Evolutionary conservation across 2,113 vertebrate species (phyloP).

Genomic region (Otis tarda): DNA sequence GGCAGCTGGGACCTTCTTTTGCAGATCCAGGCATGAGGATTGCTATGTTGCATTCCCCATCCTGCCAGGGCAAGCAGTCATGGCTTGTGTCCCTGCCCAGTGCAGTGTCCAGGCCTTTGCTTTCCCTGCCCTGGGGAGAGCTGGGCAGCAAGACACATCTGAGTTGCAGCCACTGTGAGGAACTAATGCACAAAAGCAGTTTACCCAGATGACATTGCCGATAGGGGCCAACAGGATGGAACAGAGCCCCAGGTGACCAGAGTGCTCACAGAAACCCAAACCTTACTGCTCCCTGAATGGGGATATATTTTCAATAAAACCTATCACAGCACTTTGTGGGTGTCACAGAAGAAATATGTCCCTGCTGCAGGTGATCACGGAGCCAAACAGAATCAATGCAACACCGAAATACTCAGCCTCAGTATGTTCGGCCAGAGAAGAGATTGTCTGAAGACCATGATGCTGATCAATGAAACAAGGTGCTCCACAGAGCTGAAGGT

Average conservation of each 20-base stretch:
- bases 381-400: not conserved
- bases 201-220: not conserved
- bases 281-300: not conserved
- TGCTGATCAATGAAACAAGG: not conserved
- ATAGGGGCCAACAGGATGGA: not conserved
- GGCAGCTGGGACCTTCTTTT: not conserved
- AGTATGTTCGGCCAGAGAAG: not conserved
- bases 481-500: not conserved
- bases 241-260: not conserved
- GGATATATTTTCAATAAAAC: not conserved
- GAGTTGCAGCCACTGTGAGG: not conserved
- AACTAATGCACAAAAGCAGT: not conserved
- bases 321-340: not conserved
- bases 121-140: not conserved
- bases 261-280: not conserved
- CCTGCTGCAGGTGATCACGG: not conserved
- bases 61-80: not conserved
- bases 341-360: not conserved
- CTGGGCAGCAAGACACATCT: not conserved
- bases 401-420: not conserved
- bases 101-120: not conserved
- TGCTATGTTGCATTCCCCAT: not conserved
- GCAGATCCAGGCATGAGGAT: not conserved
- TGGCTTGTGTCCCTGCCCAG: fast-evolving
- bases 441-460: not conserved